Percentiles rank a stretch among this genome's conserved stretches.
Conservation (phyloP, 2,113 vertebrate genomes). For the Physeter macrocephalus region DNA sequence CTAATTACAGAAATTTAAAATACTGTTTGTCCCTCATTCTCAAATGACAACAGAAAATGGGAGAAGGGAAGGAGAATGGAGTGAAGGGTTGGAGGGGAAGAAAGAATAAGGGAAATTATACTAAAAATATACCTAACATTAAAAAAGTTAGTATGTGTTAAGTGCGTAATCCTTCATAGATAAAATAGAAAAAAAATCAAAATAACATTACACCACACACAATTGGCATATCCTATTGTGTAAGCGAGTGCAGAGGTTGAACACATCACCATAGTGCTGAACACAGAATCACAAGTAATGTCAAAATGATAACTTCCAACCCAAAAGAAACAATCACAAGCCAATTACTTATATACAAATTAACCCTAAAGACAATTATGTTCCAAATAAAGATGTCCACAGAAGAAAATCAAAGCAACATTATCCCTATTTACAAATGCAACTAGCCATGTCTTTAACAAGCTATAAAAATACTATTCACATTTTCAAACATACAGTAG, state of each 20-base stretch:
- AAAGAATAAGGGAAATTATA: constrained; percentile 80
- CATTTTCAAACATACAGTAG: constrained; percentile 96
- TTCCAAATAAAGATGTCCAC: constrained; percentile 86
- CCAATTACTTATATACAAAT: constrained; percentile 93
- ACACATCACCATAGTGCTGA: constrained; percentile 88
- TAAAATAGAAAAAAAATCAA: constrained; percentile 80
- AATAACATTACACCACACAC: constrained; percentile 80
- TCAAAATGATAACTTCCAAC: constrained; percentile 79
- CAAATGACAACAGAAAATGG: constrained; percentile 68
- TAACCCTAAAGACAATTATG: constrained; percentile 86
- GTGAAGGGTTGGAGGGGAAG: constrained; percentile 13
- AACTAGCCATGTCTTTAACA: constrained; percentile 87
- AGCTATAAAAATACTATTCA: constrained; percentile 99
- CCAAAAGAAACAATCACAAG: constrained; percentile 86
- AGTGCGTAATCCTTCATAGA: constrained; percentile 82
- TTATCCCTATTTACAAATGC: constrained; percentile 93
- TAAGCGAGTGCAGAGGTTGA: constrained; percentile 88
- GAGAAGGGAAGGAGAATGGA: neutral
- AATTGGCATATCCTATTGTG: constrained; percentile 84
- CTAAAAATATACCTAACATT: constrained; percentile 83
- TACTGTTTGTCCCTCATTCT: constrained; percentile 78
- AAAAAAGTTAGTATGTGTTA: constrained; percentile 85
- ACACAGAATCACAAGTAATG: constrained; percentile 86
- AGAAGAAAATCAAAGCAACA: constrained; percentile 83
- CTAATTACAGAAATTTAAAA: constrained; percentile 75